phyloP scores from a whole-genome alignment of 1,140 invertebrate genomes.

The Helicorthomorpha holstii region DNA sequence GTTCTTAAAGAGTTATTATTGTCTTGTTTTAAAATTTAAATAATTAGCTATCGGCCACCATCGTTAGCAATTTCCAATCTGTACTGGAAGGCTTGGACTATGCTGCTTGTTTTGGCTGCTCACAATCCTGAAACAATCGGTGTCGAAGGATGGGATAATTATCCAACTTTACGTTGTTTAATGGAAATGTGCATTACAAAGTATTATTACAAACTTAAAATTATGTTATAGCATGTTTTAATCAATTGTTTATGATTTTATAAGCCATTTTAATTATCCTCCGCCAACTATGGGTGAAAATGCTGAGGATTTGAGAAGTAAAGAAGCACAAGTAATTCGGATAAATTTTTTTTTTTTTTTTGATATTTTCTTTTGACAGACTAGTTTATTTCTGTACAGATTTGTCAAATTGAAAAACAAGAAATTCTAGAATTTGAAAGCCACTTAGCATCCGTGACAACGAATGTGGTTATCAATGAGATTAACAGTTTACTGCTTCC shows the following conservation, averaged over 20 bases:
- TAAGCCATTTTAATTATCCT: conserved; percentile 51
- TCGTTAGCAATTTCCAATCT: conserved; percentile 72
- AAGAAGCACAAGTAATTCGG: conserved; percentile 38
- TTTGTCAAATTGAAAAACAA: conserved; percentile 53
- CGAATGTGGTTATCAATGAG: conserved; percentile 72
- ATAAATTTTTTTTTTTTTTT: conserved; percentile 2
- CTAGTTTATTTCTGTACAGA: conserved; percentile 16
- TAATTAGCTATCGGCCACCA: conserved; percentile 57
- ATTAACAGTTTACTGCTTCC: conserved; percentile 68
- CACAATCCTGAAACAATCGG: conserved; percentile 84
- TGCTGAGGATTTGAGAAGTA: conserved; percentile 38
- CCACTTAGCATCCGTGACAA: conserved; percentile 74
- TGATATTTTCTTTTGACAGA: background rate
- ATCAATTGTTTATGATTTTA: conserved; percentile 14
- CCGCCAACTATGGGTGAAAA: conserved; percentile 44
- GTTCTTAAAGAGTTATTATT: conserved; percentile 1
- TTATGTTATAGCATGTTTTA: conserved; percentile 4
- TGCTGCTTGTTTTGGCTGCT: conserved; percentile 71
- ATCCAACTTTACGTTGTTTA: conserved; percentile 75
- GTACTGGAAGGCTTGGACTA: conserved; percentile 90
- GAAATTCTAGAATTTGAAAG: conserved; percentile 82
- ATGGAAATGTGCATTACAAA: conserved; percentile 98
- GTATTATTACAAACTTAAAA: conserved; percentile 23
- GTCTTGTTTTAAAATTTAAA: conserved; percentile 10
- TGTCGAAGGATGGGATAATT: conserved; percentile 65